phyloP scores from a whole-genome alignment of 2,888 invertebrate genomes.

The Limenitis camilla region DNA sequence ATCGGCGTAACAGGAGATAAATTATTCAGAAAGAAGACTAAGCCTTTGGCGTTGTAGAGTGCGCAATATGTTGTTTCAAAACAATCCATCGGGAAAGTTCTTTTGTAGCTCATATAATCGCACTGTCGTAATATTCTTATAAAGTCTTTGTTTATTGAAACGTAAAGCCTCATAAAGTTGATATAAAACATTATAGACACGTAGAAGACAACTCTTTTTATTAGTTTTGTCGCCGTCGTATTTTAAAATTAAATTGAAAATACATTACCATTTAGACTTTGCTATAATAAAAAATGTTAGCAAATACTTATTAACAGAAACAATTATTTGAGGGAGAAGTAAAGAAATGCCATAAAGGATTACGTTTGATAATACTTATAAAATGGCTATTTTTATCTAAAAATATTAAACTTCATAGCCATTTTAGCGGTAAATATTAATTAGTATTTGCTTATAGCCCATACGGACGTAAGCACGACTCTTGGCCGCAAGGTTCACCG shows the following conservation, averaged over 20 bases:
- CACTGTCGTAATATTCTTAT: not conserved
- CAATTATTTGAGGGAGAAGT: too few species aligned
- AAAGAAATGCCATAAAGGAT: not conserved
- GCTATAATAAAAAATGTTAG: too few species aligned
- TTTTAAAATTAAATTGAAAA: too few species aligned
- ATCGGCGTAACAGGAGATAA: conserved; percentile 4
- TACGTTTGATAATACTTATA: not conserved
- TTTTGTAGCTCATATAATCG: conserved; percentile 1
- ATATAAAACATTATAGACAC: not conserved
- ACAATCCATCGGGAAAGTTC: conserved; percentile 5
- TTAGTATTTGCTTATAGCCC: conserved; percentile 32
- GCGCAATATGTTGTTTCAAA: not conserved
- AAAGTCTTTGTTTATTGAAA: conserved; percentile 4
- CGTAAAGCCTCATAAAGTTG: not conserved
- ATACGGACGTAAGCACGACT: conserved; percentile 54
- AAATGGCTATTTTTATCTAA: not conserved
- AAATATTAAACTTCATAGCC: not conserved
- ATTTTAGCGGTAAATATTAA: not conserved
- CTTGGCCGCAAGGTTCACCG: conserved; percentile 40
- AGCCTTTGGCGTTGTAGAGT: conserved; percentile 1
- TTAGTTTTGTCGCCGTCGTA: not conserved
- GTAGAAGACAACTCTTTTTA: not conserved
- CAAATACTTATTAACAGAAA: too few species aligned
- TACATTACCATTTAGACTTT: too few species aligned
- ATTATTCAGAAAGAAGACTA: conserved; percentile 8